A percentile compares a stretch with the other conserved stretches of the same genome.
Conservation (phyloP, 2,888 invertebrate genomes). For the Epinotia brunnichana region DNA sequence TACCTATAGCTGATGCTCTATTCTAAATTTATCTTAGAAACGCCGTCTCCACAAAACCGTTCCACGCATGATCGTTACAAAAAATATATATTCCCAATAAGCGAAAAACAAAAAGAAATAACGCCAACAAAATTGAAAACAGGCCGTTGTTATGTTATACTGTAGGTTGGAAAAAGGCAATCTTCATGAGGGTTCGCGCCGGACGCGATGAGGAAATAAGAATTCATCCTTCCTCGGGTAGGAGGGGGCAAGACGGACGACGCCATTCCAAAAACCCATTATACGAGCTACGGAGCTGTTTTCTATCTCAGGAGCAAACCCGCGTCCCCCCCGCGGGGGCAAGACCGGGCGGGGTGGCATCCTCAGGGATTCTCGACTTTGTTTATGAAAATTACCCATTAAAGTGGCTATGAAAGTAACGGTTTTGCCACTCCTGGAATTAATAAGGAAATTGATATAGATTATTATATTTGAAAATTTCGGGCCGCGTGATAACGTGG, state of each 20-base stretch:
- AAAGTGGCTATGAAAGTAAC: slow-evolving; percentile 83
- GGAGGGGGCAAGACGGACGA: slow-evolving; percentile 86
- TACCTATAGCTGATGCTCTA: background rate
- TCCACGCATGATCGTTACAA: slow-evolving; percentile 18
- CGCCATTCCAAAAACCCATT: slow-evolving; percentile 89
- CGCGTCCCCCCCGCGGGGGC: slow-evolving; percentile 56
- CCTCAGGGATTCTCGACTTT: slow-evolving; percentile 80
- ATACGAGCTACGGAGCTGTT: slow-evolving; percentile 87
- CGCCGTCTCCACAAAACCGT: slow-evolving; percentile 16
- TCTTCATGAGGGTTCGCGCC: slow-evolving; percentile 81
- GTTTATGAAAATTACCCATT: slow-evolving; percentile 84
- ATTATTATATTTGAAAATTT: slow-evolving; percentile 68
- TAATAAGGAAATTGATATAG: slow-evolving; percentile 83
- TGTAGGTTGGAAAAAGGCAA: slow-evolving; percentile 80
- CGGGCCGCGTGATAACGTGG: slow-evolving; percentile 44
- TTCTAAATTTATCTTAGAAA: background rate
- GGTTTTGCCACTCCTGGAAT: slow-evolving; percentile 81
- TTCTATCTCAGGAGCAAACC: slow-evolving; percentile 83
- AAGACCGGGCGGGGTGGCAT: slow-evolving; percentile 47
- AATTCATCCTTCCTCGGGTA: slow-evolving; percentile 51
- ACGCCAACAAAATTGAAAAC: slow-evolving; percentile 81
- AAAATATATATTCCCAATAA: slow-evolving; percentile 42
- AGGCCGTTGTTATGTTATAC: slow-evolving; percentile 83
- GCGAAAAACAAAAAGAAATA: slow-evolving; percentile 61
- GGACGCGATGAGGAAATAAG: slow-evolving; percentile 55